Base-by-base conservation (phyloP, 2,113 vertebrate species). In the Forbesichthys agassizii region DNA sequence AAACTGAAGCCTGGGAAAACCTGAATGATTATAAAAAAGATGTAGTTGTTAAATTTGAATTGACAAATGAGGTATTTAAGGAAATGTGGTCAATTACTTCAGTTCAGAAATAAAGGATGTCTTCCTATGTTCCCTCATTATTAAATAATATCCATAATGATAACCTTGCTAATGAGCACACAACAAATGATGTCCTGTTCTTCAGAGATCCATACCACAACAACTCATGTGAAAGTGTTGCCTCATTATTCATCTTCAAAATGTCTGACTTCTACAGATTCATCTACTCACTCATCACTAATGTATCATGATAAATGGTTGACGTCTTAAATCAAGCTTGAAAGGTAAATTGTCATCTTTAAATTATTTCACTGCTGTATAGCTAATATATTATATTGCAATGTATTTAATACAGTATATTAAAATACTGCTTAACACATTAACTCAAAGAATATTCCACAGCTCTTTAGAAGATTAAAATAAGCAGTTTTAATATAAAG, bases 231-330 rank as follows among this genome's bases (percentile, higher is more conserved):
- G 64, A 80, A 81, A 73, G 68, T 65, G 65, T 54, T 16, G 16
- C 66, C 58, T 64, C 62, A 73, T 54, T 54, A 61, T 52, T 71
- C 73, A 79, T 76, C 71, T 72, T 61, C 18, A 12, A 42, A 68
- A 69, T 66, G 67, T 63, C 64, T 71, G 64, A 36, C 77, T 71
- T 72, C 64, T 18, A 66, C 47, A 61, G 14, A 54, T 42, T 42
- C 36, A 42, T 5, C 36, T 42, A 42, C 36, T 42, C 36, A 42
- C 36, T 42, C 36, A 42, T 42, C 5, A 42, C 36, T 42, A 5
- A 42, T 42, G 0, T 42, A 42, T 42, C 36, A 42, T 42, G 36
- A 42, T 42, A 6, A 42, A 42, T 8, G 36, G 36, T 42, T 42
- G 7, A 42, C 36, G 36, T 42, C 36, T 42, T 6, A 42, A 42